Percentiles rank a stretch among this genome's conserved stretches.
These are phyloP conservation scores for Napeogenes sylphis DNA, from an alignment of 2,888 invertebrate genomes.

Conservation along the genomic window DNA sequence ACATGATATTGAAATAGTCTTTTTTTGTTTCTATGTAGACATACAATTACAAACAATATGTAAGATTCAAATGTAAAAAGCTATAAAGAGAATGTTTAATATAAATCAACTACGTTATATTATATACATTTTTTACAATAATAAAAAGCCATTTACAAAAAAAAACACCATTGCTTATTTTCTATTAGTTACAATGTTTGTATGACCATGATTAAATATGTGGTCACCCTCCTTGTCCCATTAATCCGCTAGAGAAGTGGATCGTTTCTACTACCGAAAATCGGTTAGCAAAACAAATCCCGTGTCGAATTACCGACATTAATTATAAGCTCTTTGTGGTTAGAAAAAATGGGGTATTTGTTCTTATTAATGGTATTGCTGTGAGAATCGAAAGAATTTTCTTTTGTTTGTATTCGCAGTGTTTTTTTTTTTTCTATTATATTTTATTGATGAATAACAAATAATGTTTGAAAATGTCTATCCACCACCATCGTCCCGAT, in stretches of 20 bases:
- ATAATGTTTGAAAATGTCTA: too few relatives aligned
- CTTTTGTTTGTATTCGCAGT: neutral
- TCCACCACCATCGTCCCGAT: too few relatives aligned
- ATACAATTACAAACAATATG: too few relatives aligned
- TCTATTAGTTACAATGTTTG: constrained; percentile 24
- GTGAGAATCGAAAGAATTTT: neutral
- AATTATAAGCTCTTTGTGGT: constrained; percentile 38
- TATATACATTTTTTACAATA: too few relatives aligned
- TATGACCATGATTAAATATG: constrained; percentile 42
- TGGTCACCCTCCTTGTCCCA: constrained; percentile 52
- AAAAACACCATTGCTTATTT: constrained; percentile 18
- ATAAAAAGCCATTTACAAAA: neutral
- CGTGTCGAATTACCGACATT: constrained; percentile 40
- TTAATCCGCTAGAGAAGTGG: constrained; percentile 50
- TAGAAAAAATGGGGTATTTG: constrained; percentile 30
- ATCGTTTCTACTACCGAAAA: constrained; percentile 43
- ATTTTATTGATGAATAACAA: too few relatives aligned
- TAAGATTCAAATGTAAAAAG: too few relatives aligned
- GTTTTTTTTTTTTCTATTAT: neutral
- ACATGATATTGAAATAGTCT: too few relatives aligned
- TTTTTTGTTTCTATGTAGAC: too few relatives aligned
- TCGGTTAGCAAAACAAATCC: constrained; percentile 48
- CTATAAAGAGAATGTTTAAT: too few relatives aligned
- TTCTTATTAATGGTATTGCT: constrained; percentile 20
- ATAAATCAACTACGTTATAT: too few relatives aligned